Evolutionary conservation across 2,113 vertebrate genomes (phyloP).

Genomic region (Atlantisia rogersi): DNA sequence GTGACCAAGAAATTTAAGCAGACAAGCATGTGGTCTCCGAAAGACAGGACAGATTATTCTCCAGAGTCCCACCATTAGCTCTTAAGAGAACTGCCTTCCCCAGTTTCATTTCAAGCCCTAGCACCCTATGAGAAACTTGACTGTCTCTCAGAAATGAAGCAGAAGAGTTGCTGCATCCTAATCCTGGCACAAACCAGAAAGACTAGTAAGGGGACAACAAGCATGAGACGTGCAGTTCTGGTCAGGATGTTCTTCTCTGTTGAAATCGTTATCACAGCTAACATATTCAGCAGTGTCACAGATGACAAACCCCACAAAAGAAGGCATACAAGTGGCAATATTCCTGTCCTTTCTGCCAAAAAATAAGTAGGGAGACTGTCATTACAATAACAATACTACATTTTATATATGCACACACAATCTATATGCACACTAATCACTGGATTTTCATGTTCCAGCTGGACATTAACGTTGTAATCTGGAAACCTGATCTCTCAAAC

Average conservation of each 20-base stretch:
- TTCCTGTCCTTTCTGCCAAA: not conserved
- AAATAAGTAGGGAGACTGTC: not conserved
- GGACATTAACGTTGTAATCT: not conserved
- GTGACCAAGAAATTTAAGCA: not conserved
- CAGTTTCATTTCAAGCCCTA: not conserved
- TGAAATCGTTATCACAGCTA: not conserved
- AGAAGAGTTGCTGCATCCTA: not conserved
- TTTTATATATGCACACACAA: too few species aligned
- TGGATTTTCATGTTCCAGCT: not conserved
- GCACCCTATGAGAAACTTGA: not conserved
- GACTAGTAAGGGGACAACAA: not conserved
- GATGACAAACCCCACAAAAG: not conserved
- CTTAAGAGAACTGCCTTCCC: not conserved
- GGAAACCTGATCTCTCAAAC: not conserved
- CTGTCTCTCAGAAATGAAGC: not conserved
- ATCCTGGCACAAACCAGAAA: not conserved
- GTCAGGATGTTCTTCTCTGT: not conserved
- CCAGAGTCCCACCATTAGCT: not conserved
- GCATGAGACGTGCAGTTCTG: rapidly evolving
- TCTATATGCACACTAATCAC: not conserved
- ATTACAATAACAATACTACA: not conserved
- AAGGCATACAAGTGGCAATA: not conserved
- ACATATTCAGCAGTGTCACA: not conserved
- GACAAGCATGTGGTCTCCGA: not conserved
- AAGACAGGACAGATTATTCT: not conserved